Base-by-base conservation (phyloP, 2,113 vertebrate genomes). In the Leptosomus discolor region DNA sequence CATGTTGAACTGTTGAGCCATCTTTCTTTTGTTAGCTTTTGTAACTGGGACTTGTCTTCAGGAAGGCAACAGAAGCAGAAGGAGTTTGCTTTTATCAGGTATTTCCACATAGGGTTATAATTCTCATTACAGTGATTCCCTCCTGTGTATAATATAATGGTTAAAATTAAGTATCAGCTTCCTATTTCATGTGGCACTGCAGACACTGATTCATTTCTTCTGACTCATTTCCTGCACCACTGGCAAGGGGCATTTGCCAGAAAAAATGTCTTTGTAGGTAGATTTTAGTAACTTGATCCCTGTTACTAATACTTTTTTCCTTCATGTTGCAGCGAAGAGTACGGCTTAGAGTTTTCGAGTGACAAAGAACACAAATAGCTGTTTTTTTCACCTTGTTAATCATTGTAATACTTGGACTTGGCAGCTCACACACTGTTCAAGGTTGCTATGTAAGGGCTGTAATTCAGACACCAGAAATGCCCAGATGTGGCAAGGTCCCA, bases 171-270 rank as follows among this genome's bases (percentile, higher is more conserved):
- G 2, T 63, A 65, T 71, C 74, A 68, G 73, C 57, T 73, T 80
- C 81, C 63, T 45, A 30, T 68, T 84, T 73, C 69, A n/a, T 89
- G 63, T 71, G 84, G 73, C 91, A 53, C 80, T 65, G 61, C 83
- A 84, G 96, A 89, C 77, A 75, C 83, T 95, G 97, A 94, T 89
- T 96, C 95, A 91, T 22, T 82, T 57, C 64, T 56, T 43, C 80
- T 97, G 96, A 96, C 80, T 97, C 95, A 97, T 82, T 92, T 94
- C 80, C 89, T 94, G 64, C 57, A 53, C 63, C 17, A 1, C 34
- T 65, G 43, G 53, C 64, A 65, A 78, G 53, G 15, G 73, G 19
- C 83, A 78, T 36, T 84, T 9, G 88, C 56, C 90, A 93, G 68
- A 88, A 92, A 19, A 90, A 85, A 50, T 70, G 88, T 68, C 88